These are phyloP conservation scores for Xylota segnis DNA, from an alignment of 2,888 invertebrate genomes.

Conservation along the genomic window DNA sequence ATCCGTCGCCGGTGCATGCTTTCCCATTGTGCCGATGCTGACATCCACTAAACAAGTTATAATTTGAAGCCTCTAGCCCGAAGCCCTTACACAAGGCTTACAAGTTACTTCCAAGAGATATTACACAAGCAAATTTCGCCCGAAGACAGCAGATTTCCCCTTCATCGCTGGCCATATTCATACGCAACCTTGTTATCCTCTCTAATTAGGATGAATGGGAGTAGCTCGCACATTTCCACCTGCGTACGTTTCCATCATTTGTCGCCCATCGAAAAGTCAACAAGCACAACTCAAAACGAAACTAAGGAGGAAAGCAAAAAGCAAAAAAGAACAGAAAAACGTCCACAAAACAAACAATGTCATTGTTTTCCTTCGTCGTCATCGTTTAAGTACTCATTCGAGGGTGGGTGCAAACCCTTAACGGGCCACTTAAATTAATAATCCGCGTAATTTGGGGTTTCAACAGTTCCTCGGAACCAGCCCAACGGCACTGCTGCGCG, in stretches of 20 bases:
- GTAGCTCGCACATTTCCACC: constrained; percentile 73
- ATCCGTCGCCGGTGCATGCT: neutral
- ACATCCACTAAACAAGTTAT: constrained; percentile 11
- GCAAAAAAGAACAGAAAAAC: constrained; percentile 22
- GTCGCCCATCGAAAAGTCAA: constrained; percentile 70
- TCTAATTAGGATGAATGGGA: constrained; percentile 68
- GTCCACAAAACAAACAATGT: constrained; percentile 70
- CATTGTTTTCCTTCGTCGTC: constrained; percentile 71
- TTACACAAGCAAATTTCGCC: constrained; percentile 30
- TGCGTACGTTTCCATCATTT: constrained; percentile 64
- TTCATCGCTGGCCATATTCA: constrained; percentile 27
- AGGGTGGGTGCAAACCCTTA: constrained; percentile 77
- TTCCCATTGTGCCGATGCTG: neutral
- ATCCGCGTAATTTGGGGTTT: constrained; percentile 84
- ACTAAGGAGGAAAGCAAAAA: neutral
- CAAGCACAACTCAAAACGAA: constrained; percentile 47
- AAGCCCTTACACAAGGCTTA: constrained; percentile 14
- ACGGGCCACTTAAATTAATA: constrained; percentile 84
- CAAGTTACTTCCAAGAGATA: constrained; percentile 25
- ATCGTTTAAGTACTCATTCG: constrained; percentile 72
- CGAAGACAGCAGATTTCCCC: constrained; percentile 23
- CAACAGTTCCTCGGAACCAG: constrained; percentile 78
- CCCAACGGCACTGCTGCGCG: constrained; percentile 49
- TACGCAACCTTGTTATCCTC: constrained; percentile 69
- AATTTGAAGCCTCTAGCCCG: neutral